phyloP scores from a whole-genome alignment of 2,797 vertebrate genomes.

The Semaprochilodus insignis region DNA sequence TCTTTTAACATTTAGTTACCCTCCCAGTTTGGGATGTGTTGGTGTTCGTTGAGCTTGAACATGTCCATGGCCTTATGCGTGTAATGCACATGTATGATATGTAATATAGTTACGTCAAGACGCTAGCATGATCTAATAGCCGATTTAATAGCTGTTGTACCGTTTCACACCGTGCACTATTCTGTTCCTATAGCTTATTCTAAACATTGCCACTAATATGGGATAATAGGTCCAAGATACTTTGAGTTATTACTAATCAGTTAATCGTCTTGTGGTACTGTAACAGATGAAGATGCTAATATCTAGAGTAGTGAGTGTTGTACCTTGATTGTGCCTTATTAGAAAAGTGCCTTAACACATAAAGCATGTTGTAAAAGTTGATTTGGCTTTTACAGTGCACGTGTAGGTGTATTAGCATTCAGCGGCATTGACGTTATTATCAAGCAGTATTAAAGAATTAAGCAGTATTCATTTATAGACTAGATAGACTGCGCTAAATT shows the following conservation, averaged over 20 bases:
- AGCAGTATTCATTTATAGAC: background rate
- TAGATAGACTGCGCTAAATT: background rate
- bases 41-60: background rate
- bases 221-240: background rate
- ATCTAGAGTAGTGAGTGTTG: background rate
- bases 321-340: slow-evolving; percentile 16
- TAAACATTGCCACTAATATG: slow-evolving; percentile 3
- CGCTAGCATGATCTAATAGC: background rate
- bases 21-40: background rate
- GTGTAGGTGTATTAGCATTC: slow-evolving; percentile 11
- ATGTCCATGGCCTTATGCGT: background rate
- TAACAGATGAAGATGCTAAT: slow-evolving; percentile 4
- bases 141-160: background rate
- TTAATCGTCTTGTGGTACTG: slow-evolving; percentile 22
- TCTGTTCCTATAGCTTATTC: background rate
- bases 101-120: background rate
- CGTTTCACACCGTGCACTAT: background rate
- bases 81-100: background rate
- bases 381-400: background rate
- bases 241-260: slow-evolving; percentile 1
- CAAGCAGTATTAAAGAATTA: background rate
- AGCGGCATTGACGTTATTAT: background rate
- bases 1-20: background rate
- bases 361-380: background rate
- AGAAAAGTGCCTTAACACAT: slow-evolving; percentile 6